Percentiles rank a stretch among this genome's conserved stretches.
These are phyloP conservation scores for Sebastes steindachneri DNA, from an alignment of 2,797 vertebrate species.

Conservation along the genomic window DNA sequence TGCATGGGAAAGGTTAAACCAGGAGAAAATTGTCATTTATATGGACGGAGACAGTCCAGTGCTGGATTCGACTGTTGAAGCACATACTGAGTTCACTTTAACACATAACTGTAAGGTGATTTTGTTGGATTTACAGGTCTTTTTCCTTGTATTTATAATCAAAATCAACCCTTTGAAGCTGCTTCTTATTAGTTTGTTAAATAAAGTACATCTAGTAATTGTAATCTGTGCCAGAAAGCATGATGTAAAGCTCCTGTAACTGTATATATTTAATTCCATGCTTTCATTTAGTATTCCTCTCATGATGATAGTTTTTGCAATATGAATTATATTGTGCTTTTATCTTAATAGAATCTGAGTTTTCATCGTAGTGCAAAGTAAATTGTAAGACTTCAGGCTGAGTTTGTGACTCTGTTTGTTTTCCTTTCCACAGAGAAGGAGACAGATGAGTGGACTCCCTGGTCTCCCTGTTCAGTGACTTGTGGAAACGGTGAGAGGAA, in stretches of 20 bases:
- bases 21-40: conserved; percentile 57
- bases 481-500: conserved; percentile 89
- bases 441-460: conserved; percentile 90
- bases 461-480: conserved; percentile 90
- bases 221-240: not conserved
- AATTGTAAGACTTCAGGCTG: not conserved
- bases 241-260: not conserved
- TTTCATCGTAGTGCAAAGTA: not conserved
- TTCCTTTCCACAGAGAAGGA: conserved; percentile 81
- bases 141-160: not conserved
- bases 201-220: not conserved
- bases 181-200: not conserved
- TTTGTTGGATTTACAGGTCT: not conserved
- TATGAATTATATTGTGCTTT: not conserved
- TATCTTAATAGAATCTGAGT: not conserved
- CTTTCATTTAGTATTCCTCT: not conserved
- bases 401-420: conserved; percentile 1
- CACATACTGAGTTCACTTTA: not conserved
- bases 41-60: conserved; percentile 23
- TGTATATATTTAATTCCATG: not conserved
- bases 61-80: conserved; percentile 17
- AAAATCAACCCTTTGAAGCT: conserved; percentile 9
- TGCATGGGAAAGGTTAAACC: conserved; percentile 70
- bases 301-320: not conserved
- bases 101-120: not conserved